A percentile compares a stretch with the other conserved stretches of the same genome.
These are phyloP conservation scores for Holothuria leucospilota DNA, from an alignment of 53 echinoderm and acorn worm genomes.

Conservation along the genomic window DNA sequence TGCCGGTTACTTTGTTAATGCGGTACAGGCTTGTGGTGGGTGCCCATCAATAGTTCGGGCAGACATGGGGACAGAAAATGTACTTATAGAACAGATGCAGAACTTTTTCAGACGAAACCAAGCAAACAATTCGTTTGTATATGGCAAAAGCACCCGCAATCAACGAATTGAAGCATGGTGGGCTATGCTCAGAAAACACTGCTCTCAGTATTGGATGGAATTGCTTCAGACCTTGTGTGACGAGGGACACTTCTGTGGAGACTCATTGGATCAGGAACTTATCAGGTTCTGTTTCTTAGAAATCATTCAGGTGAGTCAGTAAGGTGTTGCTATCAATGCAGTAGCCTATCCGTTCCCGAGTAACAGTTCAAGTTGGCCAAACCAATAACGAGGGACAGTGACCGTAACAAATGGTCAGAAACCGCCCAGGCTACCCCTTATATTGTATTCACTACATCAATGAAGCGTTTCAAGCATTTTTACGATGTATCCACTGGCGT, in stretches of 20 bases:
- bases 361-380: too few species aligned
- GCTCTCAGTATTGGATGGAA: conserved; percentile 3
- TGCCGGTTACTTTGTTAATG: background rate
- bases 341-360: too few species aligned
- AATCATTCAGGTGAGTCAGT: conserved; percentile 43
- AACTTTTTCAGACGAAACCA: background rate
- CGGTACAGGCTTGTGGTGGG: background rate
- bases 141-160: conserved; percentile 1
- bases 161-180: conserved; percentile 2
- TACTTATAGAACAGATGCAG: background rate
- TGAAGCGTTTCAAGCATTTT: too few species aligned
- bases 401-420: too few species aligned
- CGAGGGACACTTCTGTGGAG: background rate
- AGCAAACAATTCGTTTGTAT: background rate
- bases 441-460: too few species aligned
- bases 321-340: too few species aligned
- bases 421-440: too few species aligned
- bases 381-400: too few species aligned
- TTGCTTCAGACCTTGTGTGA: background rate
- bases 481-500: too few species aligned
- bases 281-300: background rate
- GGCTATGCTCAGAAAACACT: conserved; percentile 19
- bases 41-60: conserved; percentile 14
- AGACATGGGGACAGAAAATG: conserved; percentile 8
- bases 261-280: background rate